Conservation (phyloP, 2,888 invertebrate species). For the Spodoptera littoralis region DNA sequence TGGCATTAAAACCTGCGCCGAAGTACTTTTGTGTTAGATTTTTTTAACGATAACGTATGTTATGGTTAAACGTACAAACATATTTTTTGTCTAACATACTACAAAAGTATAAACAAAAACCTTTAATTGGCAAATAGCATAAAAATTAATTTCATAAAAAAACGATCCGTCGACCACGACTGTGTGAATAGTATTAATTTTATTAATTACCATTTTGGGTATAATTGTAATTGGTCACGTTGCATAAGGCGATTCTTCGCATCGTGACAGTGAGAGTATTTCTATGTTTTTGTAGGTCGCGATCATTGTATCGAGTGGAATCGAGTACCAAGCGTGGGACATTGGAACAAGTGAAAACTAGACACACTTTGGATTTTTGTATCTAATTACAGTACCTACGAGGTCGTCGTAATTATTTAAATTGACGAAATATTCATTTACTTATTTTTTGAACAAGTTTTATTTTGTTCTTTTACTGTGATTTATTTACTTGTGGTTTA, state of each 20-base stretch:
- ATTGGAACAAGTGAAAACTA: constrained; percentile 74
- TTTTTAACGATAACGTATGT: no score
- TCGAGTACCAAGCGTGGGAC: constrained; percentile 62
- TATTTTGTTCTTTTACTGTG: no score
- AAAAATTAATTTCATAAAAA: neutral
- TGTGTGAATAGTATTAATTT: constrained; percentile 2
- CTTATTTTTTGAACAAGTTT: no score
- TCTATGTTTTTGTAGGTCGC: constrained; percentile 79
- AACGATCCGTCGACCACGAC: constrained; percentile 4
- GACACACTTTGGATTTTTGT: constrained; percentile 40
- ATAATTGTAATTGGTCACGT: constrained; percentile 48
- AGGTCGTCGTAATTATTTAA: no score
- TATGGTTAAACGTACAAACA: neutral
- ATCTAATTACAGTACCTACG: constrained; percentile 13
- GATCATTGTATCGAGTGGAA: constrained; percentile 67
- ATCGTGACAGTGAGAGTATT: constrained; percentile 82
- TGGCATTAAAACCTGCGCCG: no score
- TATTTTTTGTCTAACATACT: neutral
- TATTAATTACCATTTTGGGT: constrained; percentile 14
- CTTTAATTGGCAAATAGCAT: neutral
- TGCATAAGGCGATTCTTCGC: constrained; percentile 58
- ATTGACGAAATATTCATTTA: no score
- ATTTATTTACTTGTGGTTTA: no score
- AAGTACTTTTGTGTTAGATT: no score
- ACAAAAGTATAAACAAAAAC: neutral